These are phyloP conservation scores for Sesia apiformis DNA, from an alignment of 2,888 invertebrate genomes.

Conservation along the genomic window DNA sequence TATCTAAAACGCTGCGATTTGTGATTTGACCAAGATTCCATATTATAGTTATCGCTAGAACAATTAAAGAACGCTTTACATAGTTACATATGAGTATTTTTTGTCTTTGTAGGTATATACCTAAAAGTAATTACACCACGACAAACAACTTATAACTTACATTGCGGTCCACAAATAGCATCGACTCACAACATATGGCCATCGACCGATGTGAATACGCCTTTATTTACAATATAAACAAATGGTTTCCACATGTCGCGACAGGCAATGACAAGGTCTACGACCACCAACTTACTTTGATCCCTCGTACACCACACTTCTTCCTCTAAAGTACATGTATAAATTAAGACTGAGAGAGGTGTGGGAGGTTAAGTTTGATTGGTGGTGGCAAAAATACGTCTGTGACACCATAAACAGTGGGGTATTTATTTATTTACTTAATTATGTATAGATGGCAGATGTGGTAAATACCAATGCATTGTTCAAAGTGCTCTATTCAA, in stretches of 20 bases:
- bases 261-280: slow-evolving; percentile 60
- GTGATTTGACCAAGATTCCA: too few relatives aligned
- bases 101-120: too few relatives aligned
- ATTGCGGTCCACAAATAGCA: slow-evolving; percentile 8
- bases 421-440: slow-evolving; percentile 60
- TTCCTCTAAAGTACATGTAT: not conserved
- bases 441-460: slow-evolving; percentile 53
- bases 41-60: too few relatives aligned
- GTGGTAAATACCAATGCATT: slow-evolving; percentile 27
- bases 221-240: slow-evolving; percentile 64
- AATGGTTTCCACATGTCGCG: slow-evolving; percentile 65
- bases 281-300: slow-evolving; percentile 23
- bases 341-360: slow-evolving; percentile 4
- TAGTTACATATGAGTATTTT: too few relatives aligned
- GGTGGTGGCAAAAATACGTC: slow-evolving; percentile 29
- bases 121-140: too few relatives aligned
- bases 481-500: not conserved
- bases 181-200: slow-evolving; percentile 37
- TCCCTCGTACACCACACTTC: slow-evolving; percentile 5
- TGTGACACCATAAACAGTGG: slow-evolving; percentile 63
- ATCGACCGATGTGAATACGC: slow-evolving; percentile 31
- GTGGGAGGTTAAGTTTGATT: slow-evolving; percentile 17
- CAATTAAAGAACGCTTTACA: too few relatives aligned
- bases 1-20: too few relatives aligned
- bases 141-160: too few relatives aligned